These are phyloP conservation scores for Plecturocebus donacophilus DNA, from an alignment of 2,113 vertebrate species.

Conservation along the genomic window DNA sequence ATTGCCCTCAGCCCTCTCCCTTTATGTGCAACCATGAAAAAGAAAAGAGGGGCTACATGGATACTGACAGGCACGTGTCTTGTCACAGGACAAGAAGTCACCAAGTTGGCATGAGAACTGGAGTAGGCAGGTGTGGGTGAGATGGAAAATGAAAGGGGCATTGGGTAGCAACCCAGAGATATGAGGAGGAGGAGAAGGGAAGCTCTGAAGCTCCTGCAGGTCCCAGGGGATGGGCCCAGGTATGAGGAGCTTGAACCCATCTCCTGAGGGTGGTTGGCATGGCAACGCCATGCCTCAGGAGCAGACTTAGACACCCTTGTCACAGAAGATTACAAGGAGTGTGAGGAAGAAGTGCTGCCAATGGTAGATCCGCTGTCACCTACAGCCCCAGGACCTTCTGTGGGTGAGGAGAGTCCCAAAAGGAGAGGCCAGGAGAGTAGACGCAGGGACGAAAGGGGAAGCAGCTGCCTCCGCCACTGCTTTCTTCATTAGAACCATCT, in stretches of 20 bases:
- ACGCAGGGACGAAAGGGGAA: background rate
- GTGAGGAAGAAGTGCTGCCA: background rate
- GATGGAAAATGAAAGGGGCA: background rate
- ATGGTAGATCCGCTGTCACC: background rate
- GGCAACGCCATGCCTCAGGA: background rate
- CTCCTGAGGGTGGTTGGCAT: conserved; percentile 54
- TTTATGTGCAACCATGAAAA: background rate
- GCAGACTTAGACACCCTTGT: conserved; percentile 10
- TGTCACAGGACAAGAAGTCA: background rate
- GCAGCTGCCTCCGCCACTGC: background rate
- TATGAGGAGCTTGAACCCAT: conserved; percentile 46
- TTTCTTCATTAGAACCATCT: background rate
- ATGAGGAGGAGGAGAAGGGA: background rate
- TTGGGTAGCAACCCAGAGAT: background rate
- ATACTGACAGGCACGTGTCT: background rate
- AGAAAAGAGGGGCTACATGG: background rate
- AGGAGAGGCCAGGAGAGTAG: background rate
- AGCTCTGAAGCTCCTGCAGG: background rate
- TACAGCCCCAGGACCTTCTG: background rate
- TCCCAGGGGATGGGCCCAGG: conserved; percentile 53
- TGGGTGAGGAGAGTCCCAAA: background rate
- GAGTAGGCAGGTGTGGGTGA: conserved; percentile 1
- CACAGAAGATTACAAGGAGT: conserved; percentile 41
- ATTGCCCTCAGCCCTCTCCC: background rate
- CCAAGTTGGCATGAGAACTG: background rate